These are phyloP conservation scores for Mionectes macconnelli DNA, from an alignment of 2,113 vertebrate genomes.

Conservation along the genomic window DNA sequence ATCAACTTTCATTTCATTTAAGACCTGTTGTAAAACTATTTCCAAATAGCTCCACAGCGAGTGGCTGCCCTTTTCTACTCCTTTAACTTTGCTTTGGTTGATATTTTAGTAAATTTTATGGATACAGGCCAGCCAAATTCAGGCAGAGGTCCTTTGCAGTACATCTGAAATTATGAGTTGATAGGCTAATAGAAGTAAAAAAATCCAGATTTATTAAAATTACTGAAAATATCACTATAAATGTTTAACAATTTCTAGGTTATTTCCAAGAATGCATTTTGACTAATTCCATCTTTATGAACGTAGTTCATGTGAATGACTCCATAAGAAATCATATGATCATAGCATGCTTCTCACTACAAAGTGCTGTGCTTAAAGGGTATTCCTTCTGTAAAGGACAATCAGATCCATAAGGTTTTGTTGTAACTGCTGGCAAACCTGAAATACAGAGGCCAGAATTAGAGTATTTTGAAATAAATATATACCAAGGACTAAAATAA, in stretches of 20 bases:
- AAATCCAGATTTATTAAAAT: not conserved
- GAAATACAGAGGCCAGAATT: not conserved
- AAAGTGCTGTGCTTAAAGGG: not conserved
- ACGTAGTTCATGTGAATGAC: not conserved
- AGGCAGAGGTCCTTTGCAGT: not conserved
- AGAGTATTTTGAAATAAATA: not conserved
- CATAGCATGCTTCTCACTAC: not conserved
- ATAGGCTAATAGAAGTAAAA: not conserved
- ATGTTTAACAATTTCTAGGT: not conserved
- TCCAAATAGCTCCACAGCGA: not conserved
- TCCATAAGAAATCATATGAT: not conserved
- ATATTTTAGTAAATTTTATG: not conserved
- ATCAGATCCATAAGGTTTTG: not conserved
- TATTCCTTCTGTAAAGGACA: not conserved
- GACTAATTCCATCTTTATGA: not conserved
- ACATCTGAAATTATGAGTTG: not conserved
- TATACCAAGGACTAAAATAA: not conserved
- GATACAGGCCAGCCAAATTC: not conserved
- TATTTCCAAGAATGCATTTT: not conserved
- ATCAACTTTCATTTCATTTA: not conserved
- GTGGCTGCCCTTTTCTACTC: not conserved
- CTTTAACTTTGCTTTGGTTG: not conserved
- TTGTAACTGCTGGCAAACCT: not conserved
- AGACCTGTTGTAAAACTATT: not conserved
- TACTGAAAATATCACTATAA: not conserved